A percentile compares a stretch with the other conserved stretches of the same genome.
Evolutionary conservation across 2,888 invertebrate genomes (phyloP).

Genomic region (Ectobius pallidus): DNA sequence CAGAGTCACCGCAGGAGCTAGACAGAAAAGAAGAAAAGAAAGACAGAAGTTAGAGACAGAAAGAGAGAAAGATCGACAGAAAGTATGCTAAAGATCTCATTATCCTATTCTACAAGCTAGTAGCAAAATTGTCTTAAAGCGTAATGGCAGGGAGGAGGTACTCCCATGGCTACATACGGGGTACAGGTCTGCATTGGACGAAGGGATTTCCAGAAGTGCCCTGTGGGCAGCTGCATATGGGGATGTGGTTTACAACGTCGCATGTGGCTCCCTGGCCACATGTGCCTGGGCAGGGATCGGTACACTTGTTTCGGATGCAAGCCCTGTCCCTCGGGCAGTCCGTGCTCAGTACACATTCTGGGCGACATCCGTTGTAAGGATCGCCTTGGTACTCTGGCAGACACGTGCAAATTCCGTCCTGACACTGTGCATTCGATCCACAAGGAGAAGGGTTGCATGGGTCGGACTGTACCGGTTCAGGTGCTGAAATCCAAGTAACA

Average conservation of each 20-base stretch:
- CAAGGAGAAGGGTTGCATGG: conserved; percentile 50
- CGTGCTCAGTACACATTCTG: conserved; percentile 72
- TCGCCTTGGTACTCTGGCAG: conserved; percentile 74
- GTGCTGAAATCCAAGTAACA: conserved; percentile 29
- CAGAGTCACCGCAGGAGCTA: conserved; percentile 65
- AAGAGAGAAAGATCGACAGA: conserved; percentile 8
- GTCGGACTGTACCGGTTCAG: conserved; percentile 42
- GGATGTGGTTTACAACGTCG: conserved; percentile 73
- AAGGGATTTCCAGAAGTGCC: conserved; percentile 73
- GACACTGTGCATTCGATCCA: conserved; percentile 50
- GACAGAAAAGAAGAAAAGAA: conserved; percentile 38
- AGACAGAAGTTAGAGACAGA: conserved; percentile 4
- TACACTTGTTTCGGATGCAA: conserved; percentile 70
- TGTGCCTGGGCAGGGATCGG: conserved; percentile 71
- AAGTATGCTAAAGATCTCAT: neutral
- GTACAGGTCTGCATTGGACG: conserved; percentile 61
- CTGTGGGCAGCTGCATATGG: conserved; percentile 67
- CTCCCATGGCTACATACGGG: conserved; percentile 43
- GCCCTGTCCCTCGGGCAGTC: conserved; percentile 70
- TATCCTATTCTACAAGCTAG: too few relatives aligned
- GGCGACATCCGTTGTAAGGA: conserved; percentile 71
- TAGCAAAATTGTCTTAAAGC: conserved; percentile 9
- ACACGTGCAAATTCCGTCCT: conserved; percentile 71
- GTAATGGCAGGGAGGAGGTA: too few relatives aligned
- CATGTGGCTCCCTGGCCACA: conserved; percentile 74